Percentiles rank a stretch among this genome's conserved stretches.
Conservation (phyloP, 1,140 invertebrate species). For the Glossosoma conforme region DNA sequence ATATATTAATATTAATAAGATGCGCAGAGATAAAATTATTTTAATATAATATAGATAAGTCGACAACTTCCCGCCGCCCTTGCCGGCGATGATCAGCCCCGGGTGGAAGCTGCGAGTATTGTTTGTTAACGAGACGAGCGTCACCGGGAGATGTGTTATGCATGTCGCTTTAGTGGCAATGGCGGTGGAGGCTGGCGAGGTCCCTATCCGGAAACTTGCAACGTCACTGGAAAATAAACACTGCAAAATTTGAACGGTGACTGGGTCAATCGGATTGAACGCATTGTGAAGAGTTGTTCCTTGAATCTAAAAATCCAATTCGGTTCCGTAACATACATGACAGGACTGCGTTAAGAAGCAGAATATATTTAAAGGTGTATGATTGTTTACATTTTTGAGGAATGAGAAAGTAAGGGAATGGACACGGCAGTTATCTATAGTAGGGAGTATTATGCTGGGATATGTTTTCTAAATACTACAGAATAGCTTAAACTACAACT, state of each 20-base stretch:
- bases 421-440: no score
- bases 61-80: not conserved
- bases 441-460: no score
- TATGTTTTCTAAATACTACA: no score
- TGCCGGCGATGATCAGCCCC: slow-evolving; percentile 1
- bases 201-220: not conserved
- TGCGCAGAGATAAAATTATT: not conserved
- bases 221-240: not conserved
- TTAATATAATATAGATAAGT: not conserved
- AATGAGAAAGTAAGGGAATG: no score
- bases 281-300: no score
- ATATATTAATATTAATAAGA: not conserved
- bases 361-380: no score
- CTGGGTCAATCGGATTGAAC: no score
- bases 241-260: not conserved
- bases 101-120: slow-evolving; percentile 18
- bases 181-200: not conserved
- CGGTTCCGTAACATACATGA: no score
- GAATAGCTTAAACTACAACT: no score
- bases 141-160: slow-evolving; percentile 3
- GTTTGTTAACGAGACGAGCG: slow-evolving; percentile 20
- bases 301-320: no score
- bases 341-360: no score
- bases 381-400: no score
- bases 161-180: not conserved